Percentiles rank a stretch among this genome's conserved stretches.
Conservation (phyloP, 2,113 vertebrate genomes). For the Phasianus colchicus region DNA sequence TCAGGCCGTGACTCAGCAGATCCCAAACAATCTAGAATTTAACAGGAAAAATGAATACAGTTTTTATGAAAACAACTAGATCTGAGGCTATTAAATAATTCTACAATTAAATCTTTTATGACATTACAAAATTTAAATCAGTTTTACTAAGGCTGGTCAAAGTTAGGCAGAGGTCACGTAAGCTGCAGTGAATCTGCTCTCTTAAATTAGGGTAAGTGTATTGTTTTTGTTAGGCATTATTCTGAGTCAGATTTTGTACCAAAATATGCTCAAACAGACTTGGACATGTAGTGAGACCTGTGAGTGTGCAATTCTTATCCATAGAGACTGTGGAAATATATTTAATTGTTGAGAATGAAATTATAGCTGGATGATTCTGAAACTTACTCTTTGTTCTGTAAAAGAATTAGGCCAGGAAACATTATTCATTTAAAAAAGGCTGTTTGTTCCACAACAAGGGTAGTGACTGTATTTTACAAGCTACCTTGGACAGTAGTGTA, state of each 20-base stretch:
- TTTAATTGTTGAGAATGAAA: neutral
- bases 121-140: neutral
- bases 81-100: neutral
- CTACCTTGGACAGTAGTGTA: constrained; percentile 75
- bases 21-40: neutral
- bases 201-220: neutral
- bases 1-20: too few relatives aligned
- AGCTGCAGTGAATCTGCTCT: neutral
- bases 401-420: neutral
- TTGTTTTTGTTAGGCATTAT: neutral
- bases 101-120: neutral
- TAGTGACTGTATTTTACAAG: constrained; percentile 43
- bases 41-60: neutral
- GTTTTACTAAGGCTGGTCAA: neutral
- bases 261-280: neutral
- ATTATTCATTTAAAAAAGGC: neutral
- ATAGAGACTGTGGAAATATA: neutral
- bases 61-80: neutral
- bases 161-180: neutral
- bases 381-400: neutral
- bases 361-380: neutral
- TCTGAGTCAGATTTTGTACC: neutral
- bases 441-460: neutral
- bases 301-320: neutral
- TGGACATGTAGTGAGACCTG: neutral